Evolutionary conservation across 2,888 invertebrate species (phyloP).

Genomic region (Acrobasis repandana): DNA sequence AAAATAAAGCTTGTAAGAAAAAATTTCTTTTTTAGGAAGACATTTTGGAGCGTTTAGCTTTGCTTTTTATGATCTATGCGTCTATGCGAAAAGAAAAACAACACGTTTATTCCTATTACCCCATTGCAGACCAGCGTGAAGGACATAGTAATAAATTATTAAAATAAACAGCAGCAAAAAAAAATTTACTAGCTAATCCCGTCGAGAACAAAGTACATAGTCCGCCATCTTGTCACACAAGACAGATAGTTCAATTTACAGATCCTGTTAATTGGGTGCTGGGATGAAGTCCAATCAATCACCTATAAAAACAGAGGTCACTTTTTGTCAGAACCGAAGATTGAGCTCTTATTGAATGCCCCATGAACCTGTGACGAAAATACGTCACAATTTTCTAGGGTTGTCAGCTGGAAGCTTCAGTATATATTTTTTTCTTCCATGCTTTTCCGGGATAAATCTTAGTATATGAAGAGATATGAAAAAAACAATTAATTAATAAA

Average conservation of each 20-base stretch:
- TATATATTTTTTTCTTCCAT: too few species aligned
- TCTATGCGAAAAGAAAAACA: too few species aligned
- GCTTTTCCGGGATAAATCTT: too few species aligned
- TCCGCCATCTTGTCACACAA: conserved; percentile 32
- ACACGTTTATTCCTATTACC: too few species aligned
- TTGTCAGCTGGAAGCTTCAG: not conserved
- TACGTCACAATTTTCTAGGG: conserved; percentile 18
- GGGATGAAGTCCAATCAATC: conserved; percentile 43
- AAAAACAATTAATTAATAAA: too few species aligned
- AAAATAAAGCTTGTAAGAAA: too few species aligned
- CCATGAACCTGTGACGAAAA: conserved; percentile 22
- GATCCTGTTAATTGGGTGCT: conserved; percentile 57
- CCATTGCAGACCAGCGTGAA: too few species aligned
- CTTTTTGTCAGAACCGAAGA: conserved; percentile 38
- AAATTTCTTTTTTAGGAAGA: too few species aligned
- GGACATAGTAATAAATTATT: too few species aligned
- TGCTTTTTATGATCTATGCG: too few species aligned
- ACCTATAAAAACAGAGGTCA: conserved; percentile 41
- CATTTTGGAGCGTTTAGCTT: too few species aligned
- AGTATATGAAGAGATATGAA: too few species aligned
- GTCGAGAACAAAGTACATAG: not conserved
- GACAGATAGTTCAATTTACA: conserved; percentile 57
- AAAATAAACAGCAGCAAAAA: conserved; percentile 2
- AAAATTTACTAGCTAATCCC: conserved; percentile 3
- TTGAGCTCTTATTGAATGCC: conserved; percentile 37